phyloP scores from a whole-genome alignment of 2,797 vertebrate genomes.

The Serranus cabrilla region DNA sequence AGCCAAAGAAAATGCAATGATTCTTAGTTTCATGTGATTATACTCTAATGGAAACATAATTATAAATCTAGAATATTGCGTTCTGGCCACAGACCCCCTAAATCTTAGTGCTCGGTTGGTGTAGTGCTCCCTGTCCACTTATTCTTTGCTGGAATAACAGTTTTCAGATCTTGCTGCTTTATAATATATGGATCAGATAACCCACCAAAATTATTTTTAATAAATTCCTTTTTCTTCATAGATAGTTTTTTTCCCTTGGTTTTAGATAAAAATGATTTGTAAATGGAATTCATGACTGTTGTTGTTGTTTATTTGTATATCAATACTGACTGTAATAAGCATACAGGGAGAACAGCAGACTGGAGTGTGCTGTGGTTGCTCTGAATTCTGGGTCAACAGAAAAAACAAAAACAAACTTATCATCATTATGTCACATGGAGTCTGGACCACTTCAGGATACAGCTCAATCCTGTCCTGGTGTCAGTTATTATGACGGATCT shows the following conservation, averaged over 20 bases:
- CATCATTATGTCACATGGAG: constrained; percentile 27
- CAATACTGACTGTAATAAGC: neutral
- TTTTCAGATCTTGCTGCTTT: no score
- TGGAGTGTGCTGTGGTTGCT: neutral
- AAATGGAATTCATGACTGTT: neutral
- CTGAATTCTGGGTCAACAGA: constrained; percentile 32
- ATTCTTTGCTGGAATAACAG: neutral
- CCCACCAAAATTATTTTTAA: no score
- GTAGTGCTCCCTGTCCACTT: neutral
- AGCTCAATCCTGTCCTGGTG: constrained; percentile 1
- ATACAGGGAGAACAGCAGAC: neutral
- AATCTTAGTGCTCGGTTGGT: no score
- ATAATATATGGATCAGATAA: no score
- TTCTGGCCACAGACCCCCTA: no score
- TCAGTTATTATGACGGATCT: neutral
- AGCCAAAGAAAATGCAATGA: no score
- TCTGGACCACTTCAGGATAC: neutral
- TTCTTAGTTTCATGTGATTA: no score
- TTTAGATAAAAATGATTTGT: neutral
- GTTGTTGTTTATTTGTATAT: constrained; percentile 1
- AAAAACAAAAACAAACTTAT: constrained; percentile 21
- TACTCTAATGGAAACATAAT: no score
- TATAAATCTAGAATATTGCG: no score
- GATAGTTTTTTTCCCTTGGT: neutral
- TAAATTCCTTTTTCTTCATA: neutral